Base-by-base conservation (phyloP, 2,113 vertebrate genomes). In the Neoarius graeffei region DNA sequence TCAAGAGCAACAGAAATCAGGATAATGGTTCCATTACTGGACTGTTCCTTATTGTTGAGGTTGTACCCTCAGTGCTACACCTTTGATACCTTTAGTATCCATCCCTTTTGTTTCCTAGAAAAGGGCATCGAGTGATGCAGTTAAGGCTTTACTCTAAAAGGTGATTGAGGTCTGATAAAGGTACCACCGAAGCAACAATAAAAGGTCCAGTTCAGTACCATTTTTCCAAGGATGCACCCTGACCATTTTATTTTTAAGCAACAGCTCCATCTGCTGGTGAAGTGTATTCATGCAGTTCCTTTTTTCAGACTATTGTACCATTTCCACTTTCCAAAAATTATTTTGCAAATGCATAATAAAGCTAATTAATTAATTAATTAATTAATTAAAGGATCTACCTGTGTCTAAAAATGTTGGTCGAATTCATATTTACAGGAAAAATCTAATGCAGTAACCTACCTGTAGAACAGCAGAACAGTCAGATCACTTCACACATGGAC, bases 231-330 rank as follows among this genome's bases (percentile, higher is more conserved):
- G 8, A 4, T 81, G 42, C 19, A 35, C 17, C 35, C 5, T 64
- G 35, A 1, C 17, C 42, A 5, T 42, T 42, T 42, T 35, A 86
- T 35, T n/a, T 74, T 91, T 74, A 82, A 81, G 64, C 88, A 89
- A 89, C 85, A 86, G 56, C 90, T 5, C 90, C 90, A 88, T 89
- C 90, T 89, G 62, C 42, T 89, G 90, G 86, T 69, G 56, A 86
- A 23, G 14, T 27, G 50, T 15, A 76, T 81, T 57, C 4, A 80
- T 64, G 59, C 30, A 86, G 20, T 85, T 35, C 27, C 19, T 42
- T 62, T 30, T 82, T 57, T 9, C 7, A 9, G 11, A 15, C 23
- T n/a, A n/a, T n/a, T n/a, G n/a, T n/a, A 77, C 8, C 9, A n/a
- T 54, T 79, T 27, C 7, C 50, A 56, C 5, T 0, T 79, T 56